Evolutionary conservation across 2,888 invertebrate genomes (phyloP).

Genomic region (Mycalesis mineus): DNA sequence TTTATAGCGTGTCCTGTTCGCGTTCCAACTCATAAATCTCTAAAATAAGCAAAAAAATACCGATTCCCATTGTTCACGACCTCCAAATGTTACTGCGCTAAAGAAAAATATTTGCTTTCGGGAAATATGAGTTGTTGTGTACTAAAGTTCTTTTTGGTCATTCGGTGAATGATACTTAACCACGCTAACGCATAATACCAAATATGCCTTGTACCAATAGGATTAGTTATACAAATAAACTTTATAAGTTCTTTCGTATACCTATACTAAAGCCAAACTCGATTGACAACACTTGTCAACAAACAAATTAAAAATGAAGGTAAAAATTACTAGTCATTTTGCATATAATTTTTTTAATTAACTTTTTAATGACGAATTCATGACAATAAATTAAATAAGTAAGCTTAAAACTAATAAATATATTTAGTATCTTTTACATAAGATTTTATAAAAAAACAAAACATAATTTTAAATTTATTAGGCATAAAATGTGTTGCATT

Average conservation of each 20-base stretch:
- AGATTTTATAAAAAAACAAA: no score
- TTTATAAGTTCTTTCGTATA: not conserved
- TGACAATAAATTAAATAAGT: no score
- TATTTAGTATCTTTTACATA: no score
- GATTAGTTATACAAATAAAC: not conserved
- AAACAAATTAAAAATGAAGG: no score
- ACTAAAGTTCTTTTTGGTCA: not conserved
- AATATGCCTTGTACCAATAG: not conserved
- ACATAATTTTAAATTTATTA: no score
- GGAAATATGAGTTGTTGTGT: not conserved
- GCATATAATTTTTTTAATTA: no score
- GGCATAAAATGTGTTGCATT: no score
- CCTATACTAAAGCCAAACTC: no score
- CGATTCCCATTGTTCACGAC: not conserved
- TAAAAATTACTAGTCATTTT: no score
- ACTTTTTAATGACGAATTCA: no score
- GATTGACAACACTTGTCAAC: no score
- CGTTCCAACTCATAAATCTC: not conserved
- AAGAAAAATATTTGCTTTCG: slow-evolving; percentile 1
- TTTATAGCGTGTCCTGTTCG: slow-evolving; percentile 2
- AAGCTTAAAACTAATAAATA: no score
- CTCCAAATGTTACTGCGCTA: not conserved
- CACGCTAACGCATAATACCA: not conserved
- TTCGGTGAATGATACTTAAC: not conserved
- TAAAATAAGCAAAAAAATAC: slow-evolving; percentile 4